A percentile compares a stretch with the other conserved stretches of the same genome.
These are phyloP conservation scores for Copsychus sechellarum DNA, from an alignment of 2,113 vertebrate genomes.

Conservation along the genomic window DNA sequence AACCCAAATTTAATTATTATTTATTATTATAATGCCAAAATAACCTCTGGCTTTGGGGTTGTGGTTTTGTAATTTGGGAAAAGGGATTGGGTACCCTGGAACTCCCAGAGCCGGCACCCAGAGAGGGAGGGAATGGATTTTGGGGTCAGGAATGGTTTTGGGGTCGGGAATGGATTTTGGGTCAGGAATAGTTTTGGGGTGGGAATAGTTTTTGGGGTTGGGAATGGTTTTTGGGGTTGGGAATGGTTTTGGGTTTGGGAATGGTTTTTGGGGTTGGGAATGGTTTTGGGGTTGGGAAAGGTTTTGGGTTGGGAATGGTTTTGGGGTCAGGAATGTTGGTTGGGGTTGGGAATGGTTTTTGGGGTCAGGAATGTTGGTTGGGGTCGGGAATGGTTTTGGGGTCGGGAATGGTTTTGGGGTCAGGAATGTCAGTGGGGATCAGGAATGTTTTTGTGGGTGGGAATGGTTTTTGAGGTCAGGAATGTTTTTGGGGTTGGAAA, in stretches of 20 bases:
- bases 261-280: background rate
- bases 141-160: rapidly evolving
- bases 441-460: background rate
- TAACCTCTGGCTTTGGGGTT: background rate
- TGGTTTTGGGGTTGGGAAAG: background rate
- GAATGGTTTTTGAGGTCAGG: no score
- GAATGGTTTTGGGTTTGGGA: no score
- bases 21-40: background rate
- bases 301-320: no score
- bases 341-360: no score
- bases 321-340: background rate
- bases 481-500: background rate
- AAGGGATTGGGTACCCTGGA: background rate
- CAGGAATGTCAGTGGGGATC: background rate
- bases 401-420: no score
- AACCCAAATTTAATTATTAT: background rate
- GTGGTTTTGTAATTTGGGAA: background rate
- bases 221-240: background rate
- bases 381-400: background rate
- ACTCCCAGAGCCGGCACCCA: rapidly evolving
- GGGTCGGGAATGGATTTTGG: no score
- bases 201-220: no score
- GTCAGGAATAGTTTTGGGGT: no score
- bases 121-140: no score
- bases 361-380: background rate